Base-by-base conservation (phyloP, 2,797 vertebrate genomes). In the Uromys caudimaculatus region DNA sequence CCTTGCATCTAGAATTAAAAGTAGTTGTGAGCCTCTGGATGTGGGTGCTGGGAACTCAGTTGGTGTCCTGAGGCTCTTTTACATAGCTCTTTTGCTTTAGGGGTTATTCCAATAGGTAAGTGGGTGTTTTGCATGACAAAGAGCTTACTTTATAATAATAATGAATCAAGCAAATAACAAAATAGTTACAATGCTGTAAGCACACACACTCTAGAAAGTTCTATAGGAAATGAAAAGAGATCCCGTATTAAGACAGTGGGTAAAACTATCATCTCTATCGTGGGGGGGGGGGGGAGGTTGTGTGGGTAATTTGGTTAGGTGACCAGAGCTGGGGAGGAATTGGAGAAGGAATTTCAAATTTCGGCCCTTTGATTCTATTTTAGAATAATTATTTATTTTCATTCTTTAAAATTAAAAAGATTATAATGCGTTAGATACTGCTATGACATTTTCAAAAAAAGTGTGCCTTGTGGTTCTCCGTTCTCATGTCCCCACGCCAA, bases 281-380 rank as follows among this genome's bases (percentile, higher is more conserved):
- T 16, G 41, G 78, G 38, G 81, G n/a, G 19, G n/a, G n/a, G n/a
- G n/a, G n/a, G n/a, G n/a, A n/a, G n/a, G n/a, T n/a, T n/a, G n/a
- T 87, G 16, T 79, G 14, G 82, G 9, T 8, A 19, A 27, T 64
- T 76, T 90, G 69, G 12, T 52, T 75, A n/a, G 41, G 2, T 58
- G 3, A 78, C 90, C 6, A 69, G 64, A 23, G 81, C n/a, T 79
- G 16, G 54, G 44, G 90, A 95, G 12, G 93, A 96, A 6, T 24
- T 79, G 19, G 69, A 91, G 75, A 93, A 93, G 32, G 12, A 90
- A 89, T 95, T 95, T 94, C 52, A 96, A 91, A 77, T 90, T 90
- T 23, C 19, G 76, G 3, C 4, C 76, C 44, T 35, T 95, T 96
- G 77, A 93, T n/a, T 83, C 27, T 92, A 84, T 89, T 95, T 97